phyloP scores from a whole-genome alignment of 2,113 vertebrate genomes.

The Larimichthys crocea region DNA sequence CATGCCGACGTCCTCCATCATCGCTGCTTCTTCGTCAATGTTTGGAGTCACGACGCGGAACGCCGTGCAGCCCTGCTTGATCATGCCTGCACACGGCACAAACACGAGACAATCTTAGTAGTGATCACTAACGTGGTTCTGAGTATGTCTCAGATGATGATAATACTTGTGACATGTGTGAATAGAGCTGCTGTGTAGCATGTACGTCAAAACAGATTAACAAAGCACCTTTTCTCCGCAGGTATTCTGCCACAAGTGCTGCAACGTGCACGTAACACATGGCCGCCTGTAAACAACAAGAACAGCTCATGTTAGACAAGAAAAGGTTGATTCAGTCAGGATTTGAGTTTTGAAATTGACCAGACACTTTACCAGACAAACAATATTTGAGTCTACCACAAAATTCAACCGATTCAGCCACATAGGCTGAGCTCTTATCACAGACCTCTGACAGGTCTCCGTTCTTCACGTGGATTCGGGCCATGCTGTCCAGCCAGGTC shows the following conservation, averaged over 20 bases:
- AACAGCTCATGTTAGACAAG: conserved; percentile 29
- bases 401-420: not conserved
- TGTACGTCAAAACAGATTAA: not conserved
- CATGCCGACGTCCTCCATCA: conserved; percentile 99
- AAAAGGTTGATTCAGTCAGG: not conserved
- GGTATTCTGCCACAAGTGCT: conserved; percentile 95
- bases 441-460: conserved; percentile 96
- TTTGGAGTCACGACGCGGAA: conserved; percentile 97
- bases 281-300: conserved; percentile 87
- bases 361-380: not conserved
- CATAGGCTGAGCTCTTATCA: not conserved
- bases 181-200: not conserved
- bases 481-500: conserved; percentile 99
- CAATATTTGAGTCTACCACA: not conserved
- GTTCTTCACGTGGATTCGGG: conserved; percentile 97
- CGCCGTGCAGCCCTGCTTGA: conserved; percentile 95
- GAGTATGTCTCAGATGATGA: not conserved
- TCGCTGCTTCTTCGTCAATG: conserved; percentile 98
- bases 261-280: conserved; percentile 98
- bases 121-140: not conserved
- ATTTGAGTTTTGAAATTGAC: too few relatives aligned
- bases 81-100: conserved; percentile 86
- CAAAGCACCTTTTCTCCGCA: conserved; percentile 91
- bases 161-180: not conserved
- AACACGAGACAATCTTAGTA: not conserved